Evolutionary conservation across 2,888 invertebrate genomes (phyloP).

Genomic region (Campoplex capitator): DNA sequence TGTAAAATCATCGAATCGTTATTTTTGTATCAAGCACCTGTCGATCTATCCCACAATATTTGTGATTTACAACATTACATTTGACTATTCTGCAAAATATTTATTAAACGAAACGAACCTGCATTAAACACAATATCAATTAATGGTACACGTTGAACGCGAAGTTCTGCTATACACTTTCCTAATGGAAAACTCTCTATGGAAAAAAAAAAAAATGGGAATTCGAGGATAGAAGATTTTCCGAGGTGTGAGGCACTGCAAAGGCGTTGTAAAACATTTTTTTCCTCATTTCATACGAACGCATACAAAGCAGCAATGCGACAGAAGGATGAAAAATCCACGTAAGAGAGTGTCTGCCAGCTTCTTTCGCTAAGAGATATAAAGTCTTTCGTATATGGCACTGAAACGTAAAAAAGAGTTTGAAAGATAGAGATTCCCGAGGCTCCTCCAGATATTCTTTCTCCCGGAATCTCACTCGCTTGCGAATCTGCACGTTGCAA

Average conservation of each 20-base stretch:
- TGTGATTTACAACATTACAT: neutral
- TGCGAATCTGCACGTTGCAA: slow-evolving; percentile 71
- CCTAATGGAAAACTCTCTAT: neutral
- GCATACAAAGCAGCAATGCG: slow-evolving; percentile 40
- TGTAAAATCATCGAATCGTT: neutral
- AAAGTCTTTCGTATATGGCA: slow-evolving; percentile 21
- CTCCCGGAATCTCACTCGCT: slow-evolving; percentile 51
- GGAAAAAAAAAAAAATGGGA: neutral
- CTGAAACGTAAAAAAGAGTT: slow-evolving; percentile 31
- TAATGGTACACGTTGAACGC: neutral
- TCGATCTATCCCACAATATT: neutral
- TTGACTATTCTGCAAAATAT: neutral
- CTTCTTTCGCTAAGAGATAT: slow-evolving; percentile 23
- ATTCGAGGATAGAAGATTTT: neutral
- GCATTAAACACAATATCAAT: neutral
- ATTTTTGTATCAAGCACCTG: neutral
- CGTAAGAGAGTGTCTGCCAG: slow-evolving; percentile 4
- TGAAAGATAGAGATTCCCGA: slow-evolving; percentile 23
- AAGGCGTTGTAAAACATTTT: slow-evolving; percentile 2
- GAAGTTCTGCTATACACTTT: neutral
- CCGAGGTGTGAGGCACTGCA: neutral
- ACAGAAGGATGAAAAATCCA: slow-evolving; percentile 15
- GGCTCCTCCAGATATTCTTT: slow-evolving; percentile 29
- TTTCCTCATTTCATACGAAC: slow-evolving; percentile 5
- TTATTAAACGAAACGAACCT: neutral